Percentiles rank a stretch among this genome's conserved stretches.
Conservation (phyloP, 2,797 vertebrate genomes). For the Pangasius larnaudii region DNA sequence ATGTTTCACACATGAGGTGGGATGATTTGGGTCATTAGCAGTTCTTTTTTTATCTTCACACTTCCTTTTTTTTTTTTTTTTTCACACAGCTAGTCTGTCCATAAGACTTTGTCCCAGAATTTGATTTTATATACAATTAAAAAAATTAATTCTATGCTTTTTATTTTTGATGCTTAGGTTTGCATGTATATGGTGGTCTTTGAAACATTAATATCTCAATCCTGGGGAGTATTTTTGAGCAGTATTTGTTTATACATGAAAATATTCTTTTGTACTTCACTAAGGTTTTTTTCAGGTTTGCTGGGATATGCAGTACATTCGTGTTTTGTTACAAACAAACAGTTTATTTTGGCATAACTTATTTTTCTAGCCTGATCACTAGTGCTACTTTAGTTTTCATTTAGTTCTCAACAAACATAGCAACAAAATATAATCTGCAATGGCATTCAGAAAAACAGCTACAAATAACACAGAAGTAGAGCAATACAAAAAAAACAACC, state of each 20-base stretch:
- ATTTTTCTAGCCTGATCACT: background rate
- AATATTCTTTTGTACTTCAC: background rate
- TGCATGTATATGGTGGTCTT: background rate
- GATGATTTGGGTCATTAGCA: constrained; percentile 9
- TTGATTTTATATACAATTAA: no score
- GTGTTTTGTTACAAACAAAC: background rate
- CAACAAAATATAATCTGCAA: background rate
- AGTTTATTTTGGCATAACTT: background rate
- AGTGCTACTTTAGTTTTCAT: background rate
- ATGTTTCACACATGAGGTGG: background rate
- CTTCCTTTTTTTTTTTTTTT: background rate
- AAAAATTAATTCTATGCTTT: background rate
- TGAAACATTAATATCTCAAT: background rate
- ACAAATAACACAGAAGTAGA: background rate
- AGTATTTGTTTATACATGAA: background rate
- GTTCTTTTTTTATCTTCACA: constrained; percentile 6
- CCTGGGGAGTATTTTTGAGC: background rate
- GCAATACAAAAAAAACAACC: background rate
- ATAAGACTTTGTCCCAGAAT: background rate
- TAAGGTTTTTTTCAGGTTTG: background rate
- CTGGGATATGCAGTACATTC: background rate
- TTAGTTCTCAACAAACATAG: background rate
- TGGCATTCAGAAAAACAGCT: background rate
- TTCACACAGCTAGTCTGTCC: background rate
- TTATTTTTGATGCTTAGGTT: background rate